These are phyloP conservation scores for Alsophila aescularia DNA, from an alignment of 2,888 invertebrate species.

Conservation along the genomic window DNA sequence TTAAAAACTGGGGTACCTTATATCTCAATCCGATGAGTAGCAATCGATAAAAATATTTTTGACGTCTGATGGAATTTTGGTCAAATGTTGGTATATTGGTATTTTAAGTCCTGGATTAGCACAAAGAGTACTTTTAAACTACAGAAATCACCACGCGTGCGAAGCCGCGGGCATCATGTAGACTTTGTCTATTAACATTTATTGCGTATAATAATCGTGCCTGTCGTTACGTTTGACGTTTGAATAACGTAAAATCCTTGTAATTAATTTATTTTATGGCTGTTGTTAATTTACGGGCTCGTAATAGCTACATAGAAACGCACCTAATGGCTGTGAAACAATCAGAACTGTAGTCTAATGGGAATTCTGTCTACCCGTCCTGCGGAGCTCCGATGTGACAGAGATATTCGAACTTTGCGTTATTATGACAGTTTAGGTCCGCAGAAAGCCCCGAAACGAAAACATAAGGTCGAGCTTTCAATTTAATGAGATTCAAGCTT, in stretches of 20 bases:
- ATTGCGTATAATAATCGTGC: slow-evolving; percentile 48
- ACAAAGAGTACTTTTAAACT: no score
- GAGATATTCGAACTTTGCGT: slow-evolving; percentile 33
- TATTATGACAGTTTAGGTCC: slow-evolving; percentile 26
- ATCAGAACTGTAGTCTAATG: slow-evolving; percentile 39
- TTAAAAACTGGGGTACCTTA: no score
- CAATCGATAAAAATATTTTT: no score
- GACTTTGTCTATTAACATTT: slow-evolving; percentile 45
- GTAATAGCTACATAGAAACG: slow-evolving; percentile 37
- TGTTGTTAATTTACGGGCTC: slow-evolving; percentile 48
- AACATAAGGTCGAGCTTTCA: slow-evolving; percentile 15
- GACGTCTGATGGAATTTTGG: no score
- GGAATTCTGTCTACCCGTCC: slow-evolving; percentile 31
- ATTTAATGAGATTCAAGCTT: slow-evolving; percentile 8
- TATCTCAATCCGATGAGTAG: no score
- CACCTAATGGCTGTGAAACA: slow-evolving; percentile 39
- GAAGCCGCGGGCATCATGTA: slow-evolving; percentile 39
- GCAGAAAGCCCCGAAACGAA: not conserved
- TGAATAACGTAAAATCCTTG: slow-evolving; percentile 44
- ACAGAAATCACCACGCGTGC: no score
- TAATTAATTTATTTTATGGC: slow-evolving; percentile 49
- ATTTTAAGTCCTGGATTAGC: no score
- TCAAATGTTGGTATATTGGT: no score
- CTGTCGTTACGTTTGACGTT: slow-evolving; percentile 52
- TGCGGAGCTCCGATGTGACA: slow-evolving; percentile 29